Percentiles rank a stretch among this genome's conserved stretches.
phyloP scores from a whole-genome alignment of 2,888 invertebrate genomes.

The Morpho achilles region DNA sequence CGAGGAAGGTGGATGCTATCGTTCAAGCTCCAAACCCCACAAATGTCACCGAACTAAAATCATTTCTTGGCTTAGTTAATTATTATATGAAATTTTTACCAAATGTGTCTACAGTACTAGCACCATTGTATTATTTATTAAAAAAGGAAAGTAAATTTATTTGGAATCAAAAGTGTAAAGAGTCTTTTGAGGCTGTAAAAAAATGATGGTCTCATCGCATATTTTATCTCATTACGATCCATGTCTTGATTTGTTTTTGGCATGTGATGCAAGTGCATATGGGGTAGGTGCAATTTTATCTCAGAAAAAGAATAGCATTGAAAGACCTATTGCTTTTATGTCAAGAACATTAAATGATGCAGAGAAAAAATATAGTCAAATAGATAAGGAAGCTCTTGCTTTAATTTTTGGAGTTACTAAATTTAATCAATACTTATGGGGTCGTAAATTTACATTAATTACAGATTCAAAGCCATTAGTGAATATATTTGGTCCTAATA shows the following conservation, averaged over 20 bases:
- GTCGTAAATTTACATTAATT: background rate
- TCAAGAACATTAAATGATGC: background rate
- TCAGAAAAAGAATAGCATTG: background rate
- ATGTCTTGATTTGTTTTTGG: background rate
- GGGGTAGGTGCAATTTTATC: background rate
- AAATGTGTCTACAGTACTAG: background rate
- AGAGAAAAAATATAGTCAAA: background rate
- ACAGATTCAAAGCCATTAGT: background rate
- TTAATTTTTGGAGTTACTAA: background rate
- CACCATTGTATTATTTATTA: background rate
- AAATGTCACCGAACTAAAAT: background rate
- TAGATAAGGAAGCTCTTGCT: too few species aligned
- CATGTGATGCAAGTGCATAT: background rate
- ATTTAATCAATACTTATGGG: background rate
- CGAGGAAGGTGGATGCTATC: background rate
- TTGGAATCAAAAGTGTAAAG: background rate
- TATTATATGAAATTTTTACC: background rate
- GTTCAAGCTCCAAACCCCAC: background rate
- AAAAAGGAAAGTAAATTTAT: too few species aligned
- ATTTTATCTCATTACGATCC: background rate
- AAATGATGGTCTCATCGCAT: background rate
- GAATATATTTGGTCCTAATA: background rate
- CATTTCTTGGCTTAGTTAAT: background rate
- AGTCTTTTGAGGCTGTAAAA: background rate
- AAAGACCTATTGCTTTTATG: background rate